Conservation (phyloP, 2,113 vertebrate genomes). For the Toxotes jaculatrix region DNA sequence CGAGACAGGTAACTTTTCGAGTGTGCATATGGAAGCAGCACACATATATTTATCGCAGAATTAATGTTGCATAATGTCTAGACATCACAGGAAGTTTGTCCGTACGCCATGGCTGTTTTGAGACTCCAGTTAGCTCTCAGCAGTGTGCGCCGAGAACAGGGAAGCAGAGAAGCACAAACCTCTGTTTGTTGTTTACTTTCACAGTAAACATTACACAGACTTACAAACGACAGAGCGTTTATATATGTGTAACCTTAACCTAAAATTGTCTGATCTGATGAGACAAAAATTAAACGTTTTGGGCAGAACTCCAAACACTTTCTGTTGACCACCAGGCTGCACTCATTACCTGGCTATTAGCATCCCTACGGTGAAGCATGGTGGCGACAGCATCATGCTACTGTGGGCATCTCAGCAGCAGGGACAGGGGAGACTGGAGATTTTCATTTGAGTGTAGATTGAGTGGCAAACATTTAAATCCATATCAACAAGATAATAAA, state of each 20-base stretch:
- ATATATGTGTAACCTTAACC: too few species aligned
- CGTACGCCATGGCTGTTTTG: neutral
- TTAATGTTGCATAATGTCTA: neutral
- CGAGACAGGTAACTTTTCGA: conserved; percentile 88
- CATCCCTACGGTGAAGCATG: too few species aligned
- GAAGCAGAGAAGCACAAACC: neutral
- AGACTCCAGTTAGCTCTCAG: neutral
- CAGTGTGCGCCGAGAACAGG: too few species aligned
- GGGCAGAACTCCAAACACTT: neutral
- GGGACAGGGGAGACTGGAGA: neutral
- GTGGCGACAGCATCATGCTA: too few species aligned
- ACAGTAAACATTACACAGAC: neutral
- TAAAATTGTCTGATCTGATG: neutral
- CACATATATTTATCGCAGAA: neutral
- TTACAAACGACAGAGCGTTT: neutral
- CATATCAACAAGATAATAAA: too few species aligned
- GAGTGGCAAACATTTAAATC: too few species aligned
- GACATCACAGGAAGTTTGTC: neutral
- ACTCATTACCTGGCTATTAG: neutral
- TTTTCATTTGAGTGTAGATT: too few species aligned
- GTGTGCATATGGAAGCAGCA: neutral
- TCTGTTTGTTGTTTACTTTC: neutral
- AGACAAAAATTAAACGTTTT: neutral
- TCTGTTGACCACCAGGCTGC: neutral
- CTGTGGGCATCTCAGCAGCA: neutral